Percentiles rank a stretch among this genome's conserved stretches.
Evolutionary conservation across 2,797 vertebrate species (phyloP).

Genomic region (Nyctalus aviator): DNA sequence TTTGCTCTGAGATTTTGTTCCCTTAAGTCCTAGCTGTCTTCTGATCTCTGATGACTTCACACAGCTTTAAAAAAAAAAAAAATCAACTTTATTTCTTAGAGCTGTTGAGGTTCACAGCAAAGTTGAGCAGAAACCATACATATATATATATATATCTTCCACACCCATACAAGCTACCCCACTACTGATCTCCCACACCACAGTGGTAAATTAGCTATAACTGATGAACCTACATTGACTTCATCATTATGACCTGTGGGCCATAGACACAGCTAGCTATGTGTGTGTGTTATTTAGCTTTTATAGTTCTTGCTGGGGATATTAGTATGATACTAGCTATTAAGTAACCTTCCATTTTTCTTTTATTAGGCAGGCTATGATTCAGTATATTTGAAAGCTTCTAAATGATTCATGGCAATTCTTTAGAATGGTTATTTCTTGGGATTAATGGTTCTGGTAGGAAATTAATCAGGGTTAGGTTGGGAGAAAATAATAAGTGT

Average conservation of each 20-base stretch:
- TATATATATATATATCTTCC: too few relatives aligned
- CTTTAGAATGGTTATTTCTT: conserved; percentile 13
- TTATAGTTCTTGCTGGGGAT: not conserved
- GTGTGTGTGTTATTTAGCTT: not conserved
- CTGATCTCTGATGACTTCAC: conserved; percentile 11
- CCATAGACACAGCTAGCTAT: not conserved
- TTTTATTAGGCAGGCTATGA: not conserved
- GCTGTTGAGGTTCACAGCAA: not conserved
- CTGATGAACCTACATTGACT: not conserved
- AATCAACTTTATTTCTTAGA: conserved; percentile 5
- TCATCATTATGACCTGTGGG: not conserved
- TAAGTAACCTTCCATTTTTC: not conserved
- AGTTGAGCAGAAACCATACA: not conserved
- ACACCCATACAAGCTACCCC: not conserved
- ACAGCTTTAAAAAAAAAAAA: too few relatives aligned
- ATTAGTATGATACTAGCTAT: not conserved
- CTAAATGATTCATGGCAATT: not conserved
- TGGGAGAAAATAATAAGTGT: not conserved
- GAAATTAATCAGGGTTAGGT: not conserved
- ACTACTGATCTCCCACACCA: not conserved
- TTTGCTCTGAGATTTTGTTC: conserved; percentile 25
- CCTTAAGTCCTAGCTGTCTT: not conserved
- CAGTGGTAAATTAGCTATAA: not conserved
- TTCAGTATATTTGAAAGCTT: conserved; percentile 5
- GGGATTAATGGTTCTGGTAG: not conserved